Evolutionary conservation across 1,140 invertebrate species (phyloP).

Genomic region (Himalopsyche phryganea): DNA sequence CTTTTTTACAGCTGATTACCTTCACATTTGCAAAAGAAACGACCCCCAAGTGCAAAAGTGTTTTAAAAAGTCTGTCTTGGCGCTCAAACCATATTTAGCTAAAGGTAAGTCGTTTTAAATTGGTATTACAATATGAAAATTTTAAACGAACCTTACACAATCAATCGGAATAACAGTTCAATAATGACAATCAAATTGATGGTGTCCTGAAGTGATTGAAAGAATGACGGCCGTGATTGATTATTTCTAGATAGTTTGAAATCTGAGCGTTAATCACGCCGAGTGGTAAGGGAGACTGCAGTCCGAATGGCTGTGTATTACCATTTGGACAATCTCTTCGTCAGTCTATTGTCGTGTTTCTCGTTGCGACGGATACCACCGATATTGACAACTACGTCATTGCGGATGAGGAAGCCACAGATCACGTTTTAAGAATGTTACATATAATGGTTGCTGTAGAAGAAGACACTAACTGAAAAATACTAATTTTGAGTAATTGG

Average conservation of each 20-base stretch:
- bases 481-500: no score
- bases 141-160: not conserved
- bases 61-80: conserved; percentile 50
- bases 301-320: no score
- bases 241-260: not conserved
- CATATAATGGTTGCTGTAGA: no score
- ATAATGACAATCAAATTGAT: not conserved
- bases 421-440: no score
- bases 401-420: no score
- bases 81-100: conserved; percentile 47
- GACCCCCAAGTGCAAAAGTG: conserved; percentile 58
- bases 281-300: not conserved
- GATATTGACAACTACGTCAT: no score
- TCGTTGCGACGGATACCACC: no score
- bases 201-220: not conserved
- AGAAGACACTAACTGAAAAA: no score
- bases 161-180: not conserved
- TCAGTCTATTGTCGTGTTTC: no score
- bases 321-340: no score
- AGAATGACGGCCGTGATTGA: not conserved
- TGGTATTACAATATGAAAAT: not conserved
- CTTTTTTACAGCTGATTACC: conserved; percentile 55
- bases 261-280: not conserved
- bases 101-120: conserved; percentile 39
- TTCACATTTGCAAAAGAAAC: conserved; percentile 56